Conservation (phyloP, 2,888 invertebrate genomes). For the Stratiomys singularior region DNA sequence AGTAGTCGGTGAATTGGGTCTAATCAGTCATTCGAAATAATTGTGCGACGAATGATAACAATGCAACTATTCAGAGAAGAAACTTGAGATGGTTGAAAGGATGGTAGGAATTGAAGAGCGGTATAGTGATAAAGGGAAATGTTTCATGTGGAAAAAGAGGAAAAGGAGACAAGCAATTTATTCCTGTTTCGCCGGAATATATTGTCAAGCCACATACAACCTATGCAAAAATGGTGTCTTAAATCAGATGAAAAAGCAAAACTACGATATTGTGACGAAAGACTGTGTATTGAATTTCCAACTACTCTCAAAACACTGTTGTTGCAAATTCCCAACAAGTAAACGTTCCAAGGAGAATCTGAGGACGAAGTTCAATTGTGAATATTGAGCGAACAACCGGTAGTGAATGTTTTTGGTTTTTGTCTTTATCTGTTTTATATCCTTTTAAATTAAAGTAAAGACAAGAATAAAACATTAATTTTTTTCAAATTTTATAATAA, state of each 20-base stretch:
- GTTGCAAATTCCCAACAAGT: background rate
- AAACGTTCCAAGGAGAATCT: background rate
- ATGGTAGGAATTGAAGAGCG: background rate
- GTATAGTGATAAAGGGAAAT: too few species aligned
- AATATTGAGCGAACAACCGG: too few species aligned
- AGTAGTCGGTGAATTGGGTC: slow-evolving; percentile 30
- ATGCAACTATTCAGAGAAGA: slow-evolving; percentile 9
- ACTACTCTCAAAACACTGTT: background rate
- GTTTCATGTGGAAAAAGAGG: background rate
- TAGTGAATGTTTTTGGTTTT: too few species aligned
- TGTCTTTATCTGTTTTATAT: too few species aligned
- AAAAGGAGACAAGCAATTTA: background rate
- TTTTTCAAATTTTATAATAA: too few species aligned
- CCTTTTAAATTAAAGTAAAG: too few species aligned
- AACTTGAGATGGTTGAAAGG: background rate
- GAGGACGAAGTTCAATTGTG: background rate
- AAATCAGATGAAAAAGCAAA: background rate
- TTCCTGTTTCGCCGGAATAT: background rate
- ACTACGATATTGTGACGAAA: background rate
- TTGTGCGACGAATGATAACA: slow-evolving; percentile 42
- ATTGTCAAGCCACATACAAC: slow-evolving; percentile 15
- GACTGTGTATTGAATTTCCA: background rate
- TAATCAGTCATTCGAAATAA: slow-evolving; percentile 45
- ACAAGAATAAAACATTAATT: too few species aligned
- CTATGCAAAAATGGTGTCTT: slow-evolving; percentile 12